A percentile compares a stretch with the other conserved stretches of the same genome.
phyloP scores from a whole-genome alignment of 2,113 vertebrate species.

The Paracanthobrama guichenoti region DNA sequence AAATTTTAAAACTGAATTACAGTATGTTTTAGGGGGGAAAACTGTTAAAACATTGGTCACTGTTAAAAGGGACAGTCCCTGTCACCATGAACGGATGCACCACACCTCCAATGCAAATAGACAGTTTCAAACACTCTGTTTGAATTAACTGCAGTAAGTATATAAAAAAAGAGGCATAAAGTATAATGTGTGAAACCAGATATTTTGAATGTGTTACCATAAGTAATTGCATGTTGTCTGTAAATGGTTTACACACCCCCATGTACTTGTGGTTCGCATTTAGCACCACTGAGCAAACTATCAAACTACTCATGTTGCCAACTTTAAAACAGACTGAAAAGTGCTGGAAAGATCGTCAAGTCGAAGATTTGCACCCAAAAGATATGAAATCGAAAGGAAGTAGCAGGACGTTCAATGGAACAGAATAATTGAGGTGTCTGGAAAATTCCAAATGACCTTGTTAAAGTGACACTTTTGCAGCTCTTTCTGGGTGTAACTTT shows the following conservation, averaged over 20 bases:
- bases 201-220: neutral
- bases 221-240: neutral
- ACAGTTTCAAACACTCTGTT: neutral
- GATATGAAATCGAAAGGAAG: neutral
- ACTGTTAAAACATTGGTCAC: conserved; percentile 47
- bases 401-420: neutral
- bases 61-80: conserved; percentile 66
- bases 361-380: neutral
- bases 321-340: neutral
- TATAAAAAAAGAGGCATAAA: neutral
- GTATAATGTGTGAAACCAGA: neutral
- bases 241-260: neutral
- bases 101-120: conserved; percentile 72
- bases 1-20: neutral
- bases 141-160: neutral
- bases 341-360: neutral
- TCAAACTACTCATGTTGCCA: neutral
- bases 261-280: neutral
- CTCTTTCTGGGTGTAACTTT: neutral
- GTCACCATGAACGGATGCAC: conserved; percentile 53
- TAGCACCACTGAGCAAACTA: neutral
- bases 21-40: conserved; percentile 32
- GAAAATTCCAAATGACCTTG: conserved; percentile 49
- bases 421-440: neutral
- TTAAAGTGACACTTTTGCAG: conserved; percentile 32